phyloP scores from a whole-genome alignment of 1,140 invertebrate species.

The Drosophila repletoides region DNA sequence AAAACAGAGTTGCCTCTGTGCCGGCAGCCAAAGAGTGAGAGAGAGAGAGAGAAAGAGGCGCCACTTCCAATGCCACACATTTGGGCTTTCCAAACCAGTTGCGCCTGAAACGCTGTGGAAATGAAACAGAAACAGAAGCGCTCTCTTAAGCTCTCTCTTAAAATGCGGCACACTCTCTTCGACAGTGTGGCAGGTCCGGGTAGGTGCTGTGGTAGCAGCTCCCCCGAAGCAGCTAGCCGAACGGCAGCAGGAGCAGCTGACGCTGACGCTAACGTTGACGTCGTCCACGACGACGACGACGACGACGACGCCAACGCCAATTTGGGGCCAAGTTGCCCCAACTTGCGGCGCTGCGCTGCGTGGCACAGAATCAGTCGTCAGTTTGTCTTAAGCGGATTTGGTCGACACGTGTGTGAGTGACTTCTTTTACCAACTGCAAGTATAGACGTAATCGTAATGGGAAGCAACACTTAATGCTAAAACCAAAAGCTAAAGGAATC shows the following conservation, averaged over 20 bases:
- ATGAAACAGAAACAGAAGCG: constrained; percentile 27
- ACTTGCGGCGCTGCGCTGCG: constrained; percentile 50
- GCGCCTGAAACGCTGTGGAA: constrained; percentile 57
- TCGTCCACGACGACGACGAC: not conserved
- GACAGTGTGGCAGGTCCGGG: constrained; percentile 55
- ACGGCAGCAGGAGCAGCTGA: constrained; percentile 1
- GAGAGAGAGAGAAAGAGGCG: not conserved
- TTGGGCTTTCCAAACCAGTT: constrained; percentile 59
- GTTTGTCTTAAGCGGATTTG: constrained; percentile 80
- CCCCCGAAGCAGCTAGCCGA: constrained; percentile 1
- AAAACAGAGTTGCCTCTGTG: constrained; percentile 50
- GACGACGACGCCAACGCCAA: constrained; percentile 42
- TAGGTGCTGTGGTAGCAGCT: not conserved
- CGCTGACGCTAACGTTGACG: constrained; percentile 17
- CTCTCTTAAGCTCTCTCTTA: constrained; percentile 35
- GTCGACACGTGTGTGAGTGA: constrained; percentile 64
- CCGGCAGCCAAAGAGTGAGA: constrained; percentile 27
- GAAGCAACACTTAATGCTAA: too few species aligned
- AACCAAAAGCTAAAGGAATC: too few species aligned
- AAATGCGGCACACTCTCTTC: constrained; percentile 11
- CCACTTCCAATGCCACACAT: constrained; percentile 76
- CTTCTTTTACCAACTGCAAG: not conserved
- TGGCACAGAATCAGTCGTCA: constrained; percentile 76
- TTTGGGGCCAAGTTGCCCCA: constrained; percentile 60
- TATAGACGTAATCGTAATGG: constrained; percentile 12